Conservation (phyloP, 1,140 invertebrate species). For the Lepidurus apus region DNA sequence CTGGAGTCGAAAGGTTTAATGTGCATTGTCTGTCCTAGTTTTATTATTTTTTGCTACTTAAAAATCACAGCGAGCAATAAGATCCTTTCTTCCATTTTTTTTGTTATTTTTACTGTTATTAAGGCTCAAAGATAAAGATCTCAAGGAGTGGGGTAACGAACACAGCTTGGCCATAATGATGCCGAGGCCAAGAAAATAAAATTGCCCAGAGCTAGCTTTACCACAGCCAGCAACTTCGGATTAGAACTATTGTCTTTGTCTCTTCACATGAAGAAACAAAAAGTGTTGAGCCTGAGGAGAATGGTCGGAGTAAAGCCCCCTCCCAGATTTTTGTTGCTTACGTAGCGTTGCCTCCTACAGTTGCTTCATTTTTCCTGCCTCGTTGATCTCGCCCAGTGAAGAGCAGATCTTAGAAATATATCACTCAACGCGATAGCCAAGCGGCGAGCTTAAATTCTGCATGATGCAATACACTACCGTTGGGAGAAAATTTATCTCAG, state of each 20-base stretch:
- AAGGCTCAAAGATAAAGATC: not conserved
- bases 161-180: conserved; percentile 18
- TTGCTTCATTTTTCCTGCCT: not conserved
- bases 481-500: too few species aligned
- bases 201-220: not conserved
- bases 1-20: too few species aligned
- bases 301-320: not conserved
- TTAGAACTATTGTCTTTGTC: conserved; percentile 15
- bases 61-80: not conserved
- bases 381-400: too few species aligned
- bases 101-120: not conserved
- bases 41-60: too few species aligned
- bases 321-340: not conserved
- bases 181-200: not conserved
- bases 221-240: not conserved
- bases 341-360: not conserved
- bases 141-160: not conserved
- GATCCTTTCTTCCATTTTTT: not conserved
- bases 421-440: too few species aligned
- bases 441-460: too few species aligned
- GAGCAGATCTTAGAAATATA: too few species aligned
- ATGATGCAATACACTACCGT: too few species aligned
- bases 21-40: too few species aligned
- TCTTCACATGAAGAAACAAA: conserved; percentile 19
- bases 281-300: not conserved